Conservation (phyloP, 2,113 vertebrate genomes). For the Nibea albiflora region DNA sequence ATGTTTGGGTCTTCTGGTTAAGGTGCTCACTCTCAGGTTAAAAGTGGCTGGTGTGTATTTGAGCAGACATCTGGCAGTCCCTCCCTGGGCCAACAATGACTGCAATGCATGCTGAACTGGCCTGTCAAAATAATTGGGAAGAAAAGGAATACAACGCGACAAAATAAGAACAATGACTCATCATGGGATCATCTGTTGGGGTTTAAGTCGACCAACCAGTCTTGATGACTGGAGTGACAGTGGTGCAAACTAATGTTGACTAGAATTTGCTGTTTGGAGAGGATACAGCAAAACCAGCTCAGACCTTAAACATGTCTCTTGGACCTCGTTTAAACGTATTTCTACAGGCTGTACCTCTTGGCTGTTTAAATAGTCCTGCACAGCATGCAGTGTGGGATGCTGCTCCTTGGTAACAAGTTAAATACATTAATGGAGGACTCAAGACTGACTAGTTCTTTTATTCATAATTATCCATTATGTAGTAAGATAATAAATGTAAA, state of each 20-base stretch:
- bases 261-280: neutral
- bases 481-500: neutral
- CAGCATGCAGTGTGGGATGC: neutral
- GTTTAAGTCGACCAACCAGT: neutral
- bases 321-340: neutral
- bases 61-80: neutral
- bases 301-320: neutral
- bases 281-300: neutral
- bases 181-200: no score
- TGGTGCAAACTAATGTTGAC: neutral
- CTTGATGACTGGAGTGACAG: neutral
- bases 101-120: neutral
- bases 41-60: neutral
- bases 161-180: neutral
- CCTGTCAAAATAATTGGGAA: neutral
- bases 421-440: slow-evolving; percentile 7
- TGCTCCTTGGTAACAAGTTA: neutral
- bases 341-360: neutral
- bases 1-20: neutral
- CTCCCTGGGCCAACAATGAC: neutral
- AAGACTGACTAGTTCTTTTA: neutral
- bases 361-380: slow-evolving; percentile 20
- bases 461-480: neutral
- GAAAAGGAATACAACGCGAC: neutral
- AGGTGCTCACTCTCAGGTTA: neutral